A percentile compares a stretch with the other conserved stretches of the same genome.
Conservation (phyloP, 1,140 invertebrate genomes). For the Bombus consobrinus region DNA sequence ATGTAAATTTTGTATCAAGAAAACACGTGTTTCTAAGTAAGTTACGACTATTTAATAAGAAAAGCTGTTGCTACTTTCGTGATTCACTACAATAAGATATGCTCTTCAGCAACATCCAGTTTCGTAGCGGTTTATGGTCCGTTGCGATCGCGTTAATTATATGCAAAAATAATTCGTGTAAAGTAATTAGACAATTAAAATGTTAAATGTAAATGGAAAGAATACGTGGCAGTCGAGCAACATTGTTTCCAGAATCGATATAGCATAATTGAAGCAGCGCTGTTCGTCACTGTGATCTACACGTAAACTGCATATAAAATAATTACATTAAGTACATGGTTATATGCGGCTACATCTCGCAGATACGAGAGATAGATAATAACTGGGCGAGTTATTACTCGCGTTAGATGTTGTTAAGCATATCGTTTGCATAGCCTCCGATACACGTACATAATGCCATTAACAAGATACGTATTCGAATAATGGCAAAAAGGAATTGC, state of each 20-base stretch:
- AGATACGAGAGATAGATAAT: no score
- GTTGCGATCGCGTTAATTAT: not conserved
- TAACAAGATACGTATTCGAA: no score
- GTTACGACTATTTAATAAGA: not conserved
- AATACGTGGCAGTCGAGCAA: not conserved
- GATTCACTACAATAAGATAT: not conserved
- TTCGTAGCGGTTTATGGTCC: not conserved
- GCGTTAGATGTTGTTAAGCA: no score
- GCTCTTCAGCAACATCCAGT: not conserved
- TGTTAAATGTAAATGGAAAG: no score
- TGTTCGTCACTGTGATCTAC: no score
- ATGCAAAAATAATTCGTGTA: not conserved
- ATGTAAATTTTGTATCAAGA: not conserved
- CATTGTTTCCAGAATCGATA: not conserved
- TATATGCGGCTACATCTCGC: no score
- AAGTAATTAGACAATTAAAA: not conserved
- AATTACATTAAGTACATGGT: no score
- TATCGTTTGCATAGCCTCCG: no score
- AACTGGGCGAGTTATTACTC: no score
- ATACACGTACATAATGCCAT: no score
- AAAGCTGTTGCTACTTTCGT: not conserved
- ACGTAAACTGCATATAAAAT: no score
- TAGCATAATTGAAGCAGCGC: not conserved
- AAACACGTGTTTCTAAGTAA: not conserved
- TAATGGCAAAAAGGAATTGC: no score